phyloP scores from a whole-genome alignment of 2,797 vertebrate species.

The Synanceia verrucosa region DNA sequence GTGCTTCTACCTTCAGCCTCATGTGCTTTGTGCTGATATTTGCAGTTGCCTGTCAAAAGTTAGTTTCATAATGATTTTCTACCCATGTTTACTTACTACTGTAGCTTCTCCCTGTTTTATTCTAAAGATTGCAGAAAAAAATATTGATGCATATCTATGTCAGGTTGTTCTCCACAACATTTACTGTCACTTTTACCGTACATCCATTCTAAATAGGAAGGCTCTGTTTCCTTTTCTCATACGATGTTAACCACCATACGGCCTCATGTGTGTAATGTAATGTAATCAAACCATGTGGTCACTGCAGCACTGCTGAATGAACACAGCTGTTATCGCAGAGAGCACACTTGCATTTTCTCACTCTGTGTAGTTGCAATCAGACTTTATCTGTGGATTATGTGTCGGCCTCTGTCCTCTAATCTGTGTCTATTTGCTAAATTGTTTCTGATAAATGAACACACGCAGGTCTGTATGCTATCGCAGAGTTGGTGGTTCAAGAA shows the following conservation, averaged over 20 bases:
- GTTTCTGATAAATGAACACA: not conserved
- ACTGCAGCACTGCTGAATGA: constrained; percentile 3
- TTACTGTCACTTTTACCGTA: not conserved
- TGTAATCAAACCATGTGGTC: constrained; percentile 3
- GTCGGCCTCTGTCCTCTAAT: not conserved
- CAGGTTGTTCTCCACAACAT: not conserved
- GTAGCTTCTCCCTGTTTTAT: not conserved
- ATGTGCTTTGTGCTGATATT: constrained; percentile 3
- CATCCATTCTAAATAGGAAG: constrained; percentile 27
- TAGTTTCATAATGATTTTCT: not conserved
- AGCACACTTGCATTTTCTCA: constrained; percentile 19
- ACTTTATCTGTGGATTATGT: constrained; percentile 17
- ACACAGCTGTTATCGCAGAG: constrained; percentile 3
- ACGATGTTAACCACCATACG: not conserved
- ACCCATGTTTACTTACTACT: not conserved
- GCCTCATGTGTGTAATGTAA: not conserved
- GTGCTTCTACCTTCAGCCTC: not conserved
- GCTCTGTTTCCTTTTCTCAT: constrained; percentile 14
- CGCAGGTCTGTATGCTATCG: not conserved
- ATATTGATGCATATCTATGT: too few species aligned
- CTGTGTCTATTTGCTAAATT: not conserved
- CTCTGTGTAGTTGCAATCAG: constrained; percentile 4
- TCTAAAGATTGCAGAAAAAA: not conserved
- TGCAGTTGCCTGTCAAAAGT: too few species aligned
- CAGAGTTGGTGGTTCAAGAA: not conserved